Base-by-base conservation (phyloP, 2,797 vertebrate genomes). In the Paedocypris micromegethes region DNA sequence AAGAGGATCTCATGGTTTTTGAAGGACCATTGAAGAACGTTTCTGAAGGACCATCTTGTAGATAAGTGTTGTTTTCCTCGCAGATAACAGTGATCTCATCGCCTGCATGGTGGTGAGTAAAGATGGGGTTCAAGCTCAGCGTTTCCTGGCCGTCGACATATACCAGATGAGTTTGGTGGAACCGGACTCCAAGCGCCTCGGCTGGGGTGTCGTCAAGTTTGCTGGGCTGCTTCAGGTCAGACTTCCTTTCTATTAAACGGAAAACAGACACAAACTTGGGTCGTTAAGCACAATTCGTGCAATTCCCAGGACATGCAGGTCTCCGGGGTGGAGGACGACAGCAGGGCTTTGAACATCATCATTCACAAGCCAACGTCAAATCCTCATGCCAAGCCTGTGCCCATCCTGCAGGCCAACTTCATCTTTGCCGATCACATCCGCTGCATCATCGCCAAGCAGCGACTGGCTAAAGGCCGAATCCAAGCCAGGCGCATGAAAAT, bases 151-250 rank as follows among this genome's bases (percentile, higher is more conserved):
- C 4, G 96, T 99, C 0, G 95, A 99, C 44, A 90, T 99, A 57
- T 99, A 99, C 85, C 96, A 98, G 84, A 98, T 99, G 96, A 98
- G 95, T 78, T 83, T 99, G 73, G 97, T 99, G 52, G 97, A 99
- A 72, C 96, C 97, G 0, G 95, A 99, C 48, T 84, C 90, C 74
- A 96, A 94, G 80, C 91, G 97, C 8, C 91, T 99, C 0, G 97
- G 97, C 52, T 98, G 97, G 96, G 97, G 96, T 6, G 94, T 98
- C 0, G 97, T 98, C 68, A 98, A 98, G 75, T 99, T 98, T 66
- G 95, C 97, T 0, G 97, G 97, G 41, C 92, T 99, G 63, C 85
- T 98, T 46, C 96, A 99, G 89, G 97, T 99, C 82, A 73, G 77
- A 23, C 23, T 23, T 23, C 23, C 23, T 23, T 23, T 23, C 23